Percentiles rank a stretch among this genome's conserved stretches.
Evolutionary conservation across 1,140 invertebrate genomes (phyloP).

Genomic region (Wasmannia auropunctata): DNA sequence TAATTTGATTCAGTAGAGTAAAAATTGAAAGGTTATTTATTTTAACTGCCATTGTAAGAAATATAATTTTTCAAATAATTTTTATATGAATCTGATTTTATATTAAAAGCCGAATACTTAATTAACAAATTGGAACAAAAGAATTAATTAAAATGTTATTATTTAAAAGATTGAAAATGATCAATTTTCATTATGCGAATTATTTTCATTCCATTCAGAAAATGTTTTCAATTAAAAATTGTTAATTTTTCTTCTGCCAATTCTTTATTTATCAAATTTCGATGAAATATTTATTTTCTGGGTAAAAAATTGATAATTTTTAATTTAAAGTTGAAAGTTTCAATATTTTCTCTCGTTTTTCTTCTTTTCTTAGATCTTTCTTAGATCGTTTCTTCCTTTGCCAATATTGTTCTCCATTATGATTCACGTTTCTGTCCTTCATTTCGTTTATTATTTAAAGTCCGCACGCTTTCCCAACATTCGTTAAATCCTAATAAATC

Average conservation of each 20-base stretch:
- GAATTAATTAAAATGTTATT: conserved; percentile 1
- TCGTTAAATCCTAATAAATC: background rate
- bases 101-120: background rate
- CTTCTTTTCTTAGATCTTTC: background rate
- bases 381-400: background rate
- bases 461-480: background rate
- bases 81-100: background rate
- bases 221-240: background rate
- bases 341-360: background rate
- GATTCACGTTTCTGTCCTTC: background rate
- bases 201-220: background rate
- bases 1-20: background rate
- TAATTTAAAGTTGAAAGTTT: background rate
- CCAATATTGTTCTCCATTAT: background rate
- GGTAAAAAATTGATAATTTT: background rate
- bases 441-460: background rate
- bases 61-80: background rate
- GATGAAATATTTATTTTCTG: background rate
- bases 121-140: background rate
- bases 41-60: background rate
- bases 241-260: background rate
- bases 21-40: background rate
- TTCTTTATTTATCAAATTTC: background rate
- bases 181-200: background rate
- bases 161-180: background rate